phyloP scores from a whole-genome alignment of 1,140 invertebrate genomes.

The Dendroctonus ponderosae region DNA sequence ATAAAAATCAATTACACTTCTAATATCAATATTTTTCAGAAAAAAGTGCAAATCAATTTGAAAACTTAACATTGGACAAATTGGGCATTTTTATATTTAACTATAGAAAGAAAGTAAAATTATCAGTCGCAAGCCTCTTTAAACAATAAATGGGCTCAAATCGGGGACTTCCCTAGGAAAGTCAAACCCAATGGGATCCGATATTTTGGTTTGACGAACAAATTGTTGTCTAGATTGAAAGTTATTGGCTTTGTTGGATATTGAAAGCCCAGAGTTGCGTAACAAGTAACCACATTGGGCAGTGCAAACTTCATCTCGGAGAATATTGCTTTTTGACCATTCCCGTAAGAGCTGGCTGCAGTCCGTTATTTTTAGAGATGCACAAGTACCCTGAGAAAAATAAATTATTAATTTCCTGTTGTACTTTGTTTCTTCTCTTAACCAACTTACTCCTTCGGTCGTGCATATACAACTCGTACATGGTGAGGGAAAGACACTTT shows the following conservation, averaged over 20 bases:
- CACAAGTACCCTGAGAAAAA: slow-evolving; percentile 74
- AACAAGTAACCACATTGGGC: slow-evolving; percentile 78
- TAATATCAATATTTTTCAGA: no score
- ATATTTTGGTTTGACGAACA: slow-evolving; percentile 45
- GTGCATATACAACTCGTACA: slow-evolving; percentile 87
- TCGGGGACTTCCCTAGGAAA: slow-evolving; percentile 59
- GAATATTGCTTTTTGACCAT: slow-evolving; percentile 76
- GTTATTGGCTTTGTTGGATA: slow-evolving; percentile 43
- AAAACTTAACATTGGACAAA: no score
- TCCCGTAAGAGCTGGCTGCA: slow-evolving; percentile 78
- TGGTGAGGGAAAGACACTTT: slow-evolving; percentile 78
- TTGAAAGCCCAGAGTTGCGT: slow-evolving; percentile 45
- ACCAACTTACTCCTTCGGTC: slow-evolving; percentile 70
- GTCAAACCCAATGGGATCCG: slow-evolving; percentile 41
- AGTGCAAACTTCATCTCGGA: slow-evolving; percentile 84
- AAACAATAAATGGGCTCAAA: slow-evolving; percentile 61
- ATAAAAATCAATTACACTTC: no score
- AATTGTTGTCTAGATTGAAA: slow-evolving; percentile 50
- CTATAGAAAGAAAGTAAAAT: no score
- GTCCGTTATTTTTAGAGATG: slow-evolving; percentile 83
- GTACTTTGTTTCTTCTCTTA: slow-evolving; percentile 20
- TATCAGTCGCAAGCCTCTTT: slow-evolving; percentile 12
- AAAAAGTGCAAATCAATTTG: no score
- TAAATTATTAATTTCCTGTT: background rate
- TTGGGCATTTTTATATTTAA: no score